Evolutionary conservation across 2,113 vertebrate species (phyloP), one percentile per base, ranked within the genome.

Genomic region (Sinosuthora webbiana): DNA sequence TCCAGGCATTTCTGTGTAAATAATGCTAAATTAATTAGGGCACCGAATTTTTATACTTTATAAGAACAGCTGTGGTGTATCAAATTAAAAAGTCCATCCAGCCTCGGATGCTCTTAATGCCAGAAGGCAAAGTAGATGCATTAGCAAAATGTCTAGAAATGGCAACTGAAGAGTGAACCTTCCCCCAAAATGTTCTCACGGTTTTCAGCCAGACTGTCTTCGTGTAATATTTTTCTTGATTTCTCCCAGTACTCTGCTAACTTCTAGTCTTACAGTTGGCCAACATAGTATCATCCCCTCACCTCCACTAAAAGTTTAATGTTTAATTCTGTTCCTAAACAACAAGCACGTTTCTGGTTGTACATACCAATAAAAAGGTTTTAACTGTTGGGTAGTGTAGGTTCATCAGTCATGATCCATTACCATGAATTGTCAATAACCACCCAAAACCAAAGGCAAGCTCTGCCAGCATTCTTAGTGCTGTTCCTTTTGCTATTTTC

Each of bases 1-100:
- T 96, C 62, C 91, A 95, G 91, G 94, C 80, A 83, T 94, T 77
- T 92, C 97, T 98, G 91, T 47, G 14, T 96, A 90, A 97, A 97
- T 76, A 95, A 94, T 52, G 63, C 77, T 84, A 10, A 87, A 73
- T 75, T 73, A 95, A 82, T 92, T 49, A 89, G 45, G 59, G 68
- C 20, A 89, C 15, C 0, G 0, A 39, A 68, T 67, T 81, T 70
- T 28, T 74, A 35, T 81, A 45, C 31, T 77, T 73, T 24, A 19
- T 62, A 70, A 74, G 44, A 84, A 83, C 33, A 94, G 60, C 69
- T 87, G 47, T 77, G 49, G 37, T 89, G 18, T 62, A 81, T 81
- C 57, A 91, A 79, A 80, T 78, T 10, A 44, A 47, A 80, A 78
- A 47, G n/a, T 64, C 67, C 1, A 5, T 76, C n/a, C 39, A 71